These are phyloP conservation scores for Sebastiscus albofasciatus DNA, from an alignment of 2,797 vertebrate genomes.

Conservation along the genomic window DNA sequence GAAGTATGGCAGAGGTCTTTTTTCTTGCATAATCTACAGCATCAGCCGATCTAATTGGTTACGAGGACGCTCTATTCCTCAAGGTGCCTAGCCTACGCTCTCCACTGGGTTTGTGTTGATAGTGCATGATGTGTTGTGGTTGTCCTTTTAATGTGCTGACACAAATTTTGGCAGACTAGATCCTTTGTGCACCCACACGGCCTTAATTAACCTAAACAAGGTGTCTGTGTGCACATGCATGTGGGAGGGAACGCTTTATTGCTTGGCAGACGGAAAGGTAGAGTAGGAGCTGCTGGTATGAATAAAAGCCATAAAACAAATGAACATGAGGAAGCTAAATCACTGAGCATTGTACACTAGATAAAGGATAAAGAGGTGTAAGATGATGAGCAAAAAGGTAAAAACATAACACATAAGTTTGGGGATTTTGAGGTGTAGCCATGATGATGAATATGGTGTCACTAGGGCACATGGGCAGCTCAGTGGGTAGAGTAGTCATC, in stretches of 20 bases:
- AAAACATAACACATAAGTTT: background rate
- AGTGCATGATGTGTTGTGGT: conserved; percentile 38
- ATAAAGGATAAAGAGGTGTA: background rate
- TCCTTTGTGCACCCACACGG: conserved; percentile 49
- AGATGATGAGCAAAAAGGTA: background rate
- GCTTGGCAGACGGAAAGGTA: conserved; percentile 1
- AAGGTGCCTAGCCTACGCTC: conserved; percentile 14
- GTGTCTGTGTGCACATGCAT: conserved; percentile 20
- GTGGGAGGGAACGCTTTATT: conserved; percentile 33
- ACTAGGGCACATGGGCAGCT: too few relatives aligned
- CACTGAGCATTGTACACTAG: background rate
- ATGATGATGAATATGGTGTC: conserved; percentile 23
- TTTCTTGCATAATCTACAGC: background rate
- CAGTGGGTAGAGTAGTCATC: background rate
- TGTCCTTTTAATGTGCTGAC: conserved; percentile 74
- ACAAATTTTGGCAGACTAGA: conserved; percentile 52
- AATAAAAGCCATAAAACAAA: conserved; percentile 24
- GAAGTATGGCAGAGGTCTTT: background rate
- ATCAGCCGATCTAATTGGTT: background rate
- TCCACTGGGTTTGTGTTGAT: conserved; percentile 64
- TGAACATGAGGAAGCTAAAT: conserved; percentile 3
- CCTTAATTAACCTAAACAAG: conserved; percentile 80
- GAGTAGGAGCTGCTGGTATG: conserved; percentile 6
- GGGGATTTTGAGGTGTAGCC: background rate
- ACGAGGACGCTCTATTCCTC: conserved; percentile 7